phyloP scores from a whole-genome alignment of 2,797 vertebrate species.

The Helicolenus hilgendorfi region DNA sequence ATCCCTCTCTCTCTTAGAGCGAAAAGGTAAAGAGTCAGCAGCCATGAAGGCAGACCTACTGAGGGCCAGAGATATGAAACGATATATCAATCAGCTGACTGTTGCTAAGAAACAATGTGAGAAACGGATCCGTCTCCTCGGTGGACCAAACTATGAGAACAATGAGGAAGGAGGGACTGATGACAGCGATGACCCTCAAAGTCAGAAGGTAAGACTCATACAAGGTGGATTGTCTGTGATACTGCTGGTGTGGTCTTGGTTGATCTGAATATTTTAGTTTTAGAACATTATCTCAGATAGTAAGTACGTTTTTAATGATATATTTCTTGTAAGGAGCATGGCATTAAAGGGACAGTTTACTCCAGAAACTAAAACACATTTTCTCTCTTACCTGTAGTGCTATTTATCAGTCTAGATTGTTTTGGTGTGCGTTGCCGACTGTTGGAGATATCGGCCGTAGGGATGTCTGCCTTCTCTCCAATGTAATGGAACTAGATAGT shows the following conservation, averaged over 20 bases:
- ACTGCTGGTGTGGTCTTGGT: not conserved
- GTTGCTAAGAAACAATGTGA: conserved; percentile 99
- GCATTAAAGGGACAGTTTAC: too few relatives aligned
- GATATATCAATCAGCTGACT: conserved; percentile 98
- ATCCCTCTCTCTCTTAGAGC: conserved; percentile 78
- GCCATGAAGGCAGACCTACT: conserved; percentile 98
- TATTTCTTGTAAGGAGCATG: not conserved
- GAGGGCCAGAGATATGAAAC: conserved; percentile 97
- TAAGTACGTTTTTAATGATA: not conserved
- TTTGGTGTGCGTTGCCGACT: too few relatives aligned
- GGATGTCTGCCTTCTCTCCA: too few relatives aligned
- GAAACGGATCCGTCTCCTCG: conserved; percentile 95
- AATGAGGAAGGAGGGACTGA: conserved; percentile 87
- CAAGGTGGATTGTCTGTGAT: not conserved
- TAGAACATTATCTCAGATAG: not conserved
- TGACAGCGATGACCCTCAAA: conserved; percentile 93
- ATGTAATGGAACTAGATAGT: too few relatives aligned
- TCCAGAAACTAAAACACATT: too few relatives aligned
- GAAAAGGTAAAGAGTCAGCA: conserved; percentile 96
- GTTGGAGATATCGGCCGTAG: too few relatives aligned
- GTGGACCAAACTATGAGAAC: conserved; percentile 96
- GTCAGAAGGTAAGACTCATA: conserved; percentile 92
- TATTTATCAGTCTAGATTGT: too few relatives aligned
- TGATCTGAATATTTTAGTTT: not conserved
- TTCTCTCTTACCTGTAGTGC: too few relatives aligned